Conservation (phyloP, 2,113 vertebrate species). For the Rhabdornis inornatus region DNA sequence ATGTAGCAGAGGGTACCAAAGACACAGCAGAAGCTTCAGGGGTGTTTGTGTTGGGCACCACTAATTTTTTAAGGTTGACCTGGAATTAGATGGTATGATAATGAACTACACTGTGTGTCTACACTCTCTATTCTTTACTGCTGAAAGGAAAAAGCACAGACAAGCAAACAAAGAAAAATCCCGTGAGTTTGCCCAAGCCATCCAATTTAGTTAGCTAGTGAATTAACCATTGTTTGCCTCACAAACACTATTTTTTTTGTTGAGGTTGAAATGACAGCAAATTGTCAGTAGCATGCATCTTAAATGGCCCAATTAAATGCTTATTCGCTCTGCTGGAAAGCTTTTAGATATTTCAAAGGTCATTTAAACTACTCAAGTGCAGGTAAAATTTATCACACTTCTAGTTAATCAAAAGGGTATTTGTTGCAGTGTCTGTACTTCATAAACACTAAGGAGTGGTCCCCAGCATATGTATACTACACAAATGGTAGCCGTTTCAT, state of each 20-base stretch:
- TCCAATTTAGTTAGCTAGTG: neutral
- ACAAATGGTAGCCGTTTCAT: neutral
- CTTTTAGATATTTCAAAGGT: neutral
- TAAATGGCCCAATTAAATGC: neutral
- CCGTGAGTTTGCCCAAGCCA: neutral
- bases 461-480: neutral
- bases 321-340: neutral
- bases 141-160: neutral
- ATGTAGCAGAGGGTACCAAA: rapidly evolving
- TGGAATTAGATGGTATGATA: rapidly evolving
- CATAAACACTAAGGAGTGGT: neutral
- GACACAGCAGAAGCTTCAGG: neutral
- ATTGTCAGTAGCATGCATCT: neutral
- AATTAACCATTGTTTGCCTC: rapidly evolving
- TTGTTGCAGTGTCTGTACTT: neutral
- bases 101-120: neutral
- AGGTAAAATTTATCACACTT: neutral
- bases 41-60: neutral
- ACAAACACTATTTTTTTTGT: rapidly evolving
- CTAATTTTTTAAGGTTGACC: neutral
- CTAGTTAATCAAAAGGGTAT: neutral
- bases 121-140: neutral
- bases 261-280: neutral
- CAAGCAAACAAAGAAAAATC: neutral
- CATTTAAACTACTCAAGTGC: neutral